Evolutionary conservation across 2,113 vertebrate genomes (phyloP).

Genomic region (Channa maculata): DNA sequence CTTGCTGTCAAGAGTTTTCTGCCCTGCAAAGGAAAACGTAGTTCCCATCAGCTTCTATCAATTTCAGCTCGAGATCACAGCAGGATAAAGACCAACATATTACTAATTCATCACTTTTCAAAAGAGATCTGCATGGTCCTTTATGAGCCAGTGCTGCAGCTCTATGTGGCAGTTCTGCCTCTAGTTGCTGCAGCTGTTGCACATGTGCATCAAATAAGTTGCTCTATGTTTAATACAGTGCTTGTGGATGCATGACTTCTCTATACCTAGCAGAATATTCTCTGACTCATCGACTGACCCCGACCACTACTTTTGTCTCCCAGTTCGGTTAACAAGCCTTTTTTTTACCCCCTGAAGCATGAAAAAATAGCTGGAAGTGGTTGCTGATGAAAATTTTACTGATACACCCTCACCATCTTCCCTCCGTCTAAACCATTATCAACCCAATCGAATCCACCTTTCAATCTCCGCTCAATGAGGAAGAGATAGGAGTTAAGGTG

Average conservation of each 20-base stretch:
- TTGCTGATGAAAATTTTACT: constrained; percentile 25
- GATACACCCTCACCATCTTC: background rate
- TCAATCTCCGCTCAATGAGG: constrained; percentile 46
- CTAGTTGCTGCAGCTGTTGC: no score
- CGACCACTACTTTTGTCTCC: constrained; percentile 33
- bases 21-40: constrained; percentile 3
- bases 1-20: background rate
- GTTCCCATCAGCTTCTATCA: constrained; percentile 6
- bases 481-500: constrained; percentile 68
- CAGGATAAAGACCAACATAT: constrained; percentile 21
- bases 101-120: constrained; percentile 16
- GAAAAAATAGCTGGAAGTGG: background rate
- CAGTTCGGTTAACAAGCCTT: background rate
- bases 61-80: constrained; percentile 10
- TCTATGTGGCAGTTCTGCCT: no score
- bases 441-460: constrained; percentile 53
- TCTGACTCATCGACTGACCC: constrained; percentile 40
- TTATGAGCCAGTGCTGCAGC: background rate
- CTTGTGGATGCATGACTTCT: no score
- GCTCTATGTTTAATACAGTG: no score
- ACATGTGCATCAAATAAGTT: no score
- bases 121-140: background rate
- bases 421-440: constrained; percentile 16
- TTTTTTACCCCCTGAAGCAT: background rate
- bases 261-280: constrained; percentile 24